A percentile compares a stretch with the other conserved stretches of the same genome.
Conservation (phyloP, 2,888 invertebrate genomes). For the Ecliptopera silaceata region DNA sequence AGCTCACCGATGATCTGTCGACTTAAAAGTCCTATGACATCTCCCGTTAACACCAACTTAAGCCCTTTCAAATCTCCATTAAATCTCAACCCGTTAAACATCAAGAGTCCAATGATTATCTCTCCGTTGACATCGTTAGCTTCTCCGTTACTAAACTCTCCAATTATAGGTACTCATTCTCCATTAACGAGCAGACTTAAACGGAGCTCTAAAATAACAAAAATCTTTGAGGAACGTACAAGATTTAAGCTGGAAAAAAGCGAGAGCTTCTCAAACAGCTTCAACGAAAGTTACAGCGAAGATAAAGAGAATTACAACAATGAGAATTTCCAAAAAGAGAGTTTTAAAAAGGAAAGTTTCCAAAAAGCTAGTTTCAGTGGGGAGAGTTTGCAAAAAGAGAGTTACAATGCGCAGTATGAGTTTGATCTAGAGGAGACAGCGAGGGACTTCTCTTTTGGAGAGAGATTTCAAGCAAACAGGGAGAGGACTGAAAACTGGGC, state of each 20-base stretch:
- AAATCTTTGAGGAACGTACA: constrained; percentile 66
- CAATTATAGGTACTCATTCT: constrained; percentile 37
- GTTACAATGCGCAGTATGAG: constrained; percentile 38
- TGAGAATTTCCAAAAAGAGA: not conserved
- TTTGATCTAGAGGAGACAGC: constrained; percentile 70
- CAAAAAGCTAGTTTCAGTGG: not conserved
- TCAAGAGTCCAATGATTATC: constrained; percentile 15
- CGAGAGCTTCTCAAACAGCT: constrained; percentile 35
- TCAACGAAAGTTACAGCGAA: not conserved
- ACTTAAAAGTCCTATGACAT: constrained; percentile 43
- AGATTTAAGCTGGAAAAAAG: constrained; percentile 69
- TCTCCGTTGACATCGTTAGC: constrained; percentile 42
- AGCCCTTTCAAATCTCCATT: constrained; percentile 32
- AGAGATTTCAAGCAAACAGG: constrained; percentile 46
- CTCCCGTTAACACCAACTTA: constrained; percentile 1
- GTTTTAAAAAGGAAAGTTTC: constrained; percentile 5
- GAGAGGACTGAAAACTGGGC: constrained; percentile 56
- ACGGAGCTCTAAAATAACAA: constrained; percentile 54
- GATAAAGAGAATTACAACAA: not conserved
- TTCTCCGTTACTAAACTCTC: constrained; percentile 43
- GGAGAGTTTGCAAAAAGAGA: constrained; percentile 4
- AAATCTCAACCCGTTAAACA: constrained; percentile 6
- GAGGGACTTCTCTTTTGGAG: constrained; percentile 64
- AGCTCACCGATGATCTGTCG: constrained; percentile 55
- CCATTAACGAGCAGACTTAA: constrained; percentile 48